Conservation (phyloP, 2,113 vertebrate genomes). For the Larimichthys polyactis region DNA sequence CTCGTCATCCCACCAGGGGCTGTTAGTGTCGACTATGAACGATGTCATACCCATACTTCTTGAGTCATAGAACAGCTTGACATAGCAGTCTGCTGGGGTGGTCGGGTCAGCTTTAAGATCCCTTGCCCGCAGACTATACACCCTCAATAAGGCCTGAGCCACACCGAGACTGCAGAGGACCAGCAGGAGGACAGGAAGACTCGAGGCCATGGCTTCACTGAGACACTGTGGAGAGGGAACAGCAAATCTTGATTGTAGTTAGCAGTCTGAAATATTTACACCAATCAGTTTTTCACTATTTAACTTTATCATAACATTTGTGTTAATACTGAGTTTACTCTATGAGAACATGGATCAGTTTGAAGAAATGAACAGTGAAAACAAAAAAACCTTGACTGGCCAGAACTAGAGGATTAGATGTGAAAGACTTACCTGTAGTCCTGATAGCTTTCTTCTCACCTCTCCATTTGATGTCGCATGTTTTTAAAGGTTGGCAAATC, state of each 20-base stretch:
- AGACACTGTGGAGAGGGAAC: too few species aligned
- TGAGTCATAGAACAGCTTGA: conserved; percentile 45
- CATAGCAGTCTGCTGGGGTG: conserved; percentile 47
- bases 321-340: too few species aligned
- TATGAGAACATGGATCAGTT: too few species aligned
- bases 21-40: background rate
- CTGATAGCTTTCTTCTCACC: too few species aligned
- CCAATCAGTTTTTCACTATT: too few species aligned
- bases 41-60: conserved; percentile 28
- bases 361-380: too few species aligned
- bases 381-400: too few species aligned
- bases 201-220: conserved; percentile 39
- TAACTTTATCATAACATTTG: too few species aligned
- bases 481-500: too few species aligned
- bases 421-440: too few species aligned
- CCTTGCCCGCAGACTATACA: conserved; percentile 46
- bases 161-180: conserved; percentile 15
- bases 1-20: conserved; percentile 64
- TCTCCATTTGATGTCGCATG: too few species aligned
- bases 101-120: conserved; percentile 16
- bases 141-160: conserved; percentile 19
- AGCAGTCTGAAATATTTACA: background rate
- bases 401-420: too few species aligned
- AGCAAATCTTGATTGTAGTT: background rate
- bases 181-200: conserved; percentile 28